phyloP scores from a whole-genome alignment of 2,797 vertebrate species.

The Huso huso region DNA sequence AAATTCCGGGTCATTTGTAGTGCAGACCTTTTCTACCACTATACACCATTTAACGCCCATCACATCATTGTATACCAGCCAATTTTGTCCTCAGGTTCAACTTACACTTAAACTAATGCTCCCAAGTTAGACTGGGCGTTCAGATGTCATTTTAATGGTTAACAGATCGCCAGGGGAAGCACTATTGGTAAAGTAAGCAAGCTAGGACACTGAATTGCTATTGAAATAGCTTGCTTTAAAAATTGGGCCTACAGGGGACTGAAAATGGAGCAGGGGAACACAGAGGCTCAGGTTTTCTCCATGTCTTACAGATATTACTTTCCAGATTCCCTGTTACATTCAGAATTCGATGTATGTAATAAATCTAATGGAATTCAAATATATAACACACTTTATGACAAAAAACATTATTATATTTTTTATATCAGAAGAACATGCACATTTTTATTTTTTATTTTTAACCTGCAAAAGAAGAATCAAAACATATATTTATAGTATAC shows the following conservation, averaged over 20 bases:
- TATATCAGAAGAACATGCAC: too few relatives aligned
- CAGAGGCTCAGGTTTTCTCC: not conserved
- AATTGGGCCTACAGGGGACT: conserved; percentile 32
- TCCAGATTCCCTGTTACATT: too few relatives aligned
- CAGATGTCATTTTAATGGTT: not conserved
- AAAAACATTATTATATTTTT: too few relatives aligned
- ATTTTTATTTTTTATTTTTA: too few relatives aligned
- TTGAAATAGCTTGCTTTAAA: conserved; percentile 28
- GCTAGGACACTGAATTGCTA: conserved; percentile 23
- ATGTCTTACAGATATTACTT: too few relatives aligned
- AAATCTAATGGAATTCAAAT: too few relatives aligned
- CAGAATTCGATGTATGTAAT: too few relatives aligned
- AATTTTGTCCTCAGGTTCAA: not conserved
- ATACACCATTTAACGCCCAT: conserved; percentile 14
- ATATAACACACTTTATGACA: too few relatives aligned
- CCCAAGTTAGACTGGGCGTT: too few relatives aligned
- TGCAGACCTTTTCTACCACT: conserved; percentile 32
- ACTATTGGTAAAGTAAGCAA: conserved; percentile 12
- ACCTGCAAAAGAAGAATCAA: too few relatives aligned
- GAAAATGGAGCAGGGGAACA: conserved; percentile 29
- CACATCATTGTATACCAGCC: not conserved
- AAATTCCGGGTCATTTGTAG: conserved; percentile 56
- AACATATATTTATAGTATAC: too few relatives aligned
- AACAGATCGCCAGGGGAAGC: not conserved
- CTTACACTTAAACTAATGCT: not conserved